These are phyloP conservation scores for Sclerodermus sp. DNA, from an alignment of 2,888 invertebrate genomes.

Conservation along the genomic window DNA sequence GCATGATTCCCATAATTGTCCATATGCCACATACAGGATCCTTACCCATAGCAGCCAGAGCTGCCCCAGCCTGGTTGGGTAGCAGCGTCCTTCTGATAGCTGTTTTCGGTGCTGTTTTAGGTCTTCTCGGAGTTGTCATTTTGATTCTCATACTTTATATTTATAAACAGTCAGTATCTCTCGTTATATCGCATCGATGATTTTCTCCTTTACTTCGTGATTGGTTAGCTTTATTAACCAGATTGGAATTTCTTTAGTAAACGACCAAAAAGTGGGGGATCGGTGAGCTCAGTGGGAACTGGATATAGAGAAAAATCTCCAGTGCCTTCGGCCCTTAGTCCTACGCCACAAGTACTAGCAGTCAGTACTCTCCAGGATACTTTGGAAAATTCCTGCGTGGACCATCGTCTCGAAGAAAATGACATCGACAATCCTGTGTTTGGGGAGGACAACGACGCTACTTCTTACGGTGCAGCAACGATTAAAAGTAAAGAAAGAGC, in stretches of 20 bases:
- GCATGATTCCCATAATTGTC: conserved; percentile 60
- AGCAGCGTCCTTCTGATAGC: conserved; percentile 62
- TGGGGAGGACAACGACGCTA: conserved; percentile 45
- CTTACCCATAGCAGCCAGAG: conserved; percentile 55
- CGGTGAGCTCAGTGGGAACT: conserved; percentile 51
- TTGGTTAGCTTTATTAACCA: background rate
- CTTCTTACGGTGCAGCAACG: conserved; percentile 59
- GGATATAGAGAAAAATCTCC: conserved; percentile 52
- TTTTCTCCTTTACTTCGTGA: background rate
- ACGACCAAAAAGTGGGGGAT: conserved; percentile 46
- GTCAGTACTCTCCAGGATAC: conserved; percentile 59
- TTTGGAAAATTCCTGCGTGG: conserved; percentile 54
- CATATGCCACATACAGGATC: conserved; percentile 54
- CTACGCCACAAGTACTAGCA: conserved; percentile 61
- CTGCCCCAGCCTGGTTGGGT: conserved; percentile 59
- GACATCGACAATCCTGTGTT: conserved; percentile 60
- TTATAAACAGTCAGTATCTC: conserved; percentile 67
- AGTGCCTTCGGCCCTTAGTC: conserved; percentile 47
- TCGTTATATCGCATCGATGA: too few species aligned
- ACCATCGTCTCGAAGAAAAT: conserved; percentile 53
- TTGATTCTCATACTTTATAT: conserved; percentile 76
- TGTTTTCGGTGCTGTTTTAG: conserved; percentile 72
- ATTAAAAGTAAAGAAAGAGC: conserved; percentile 61
- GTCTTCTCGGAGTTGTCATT: conserved; percentile 74
- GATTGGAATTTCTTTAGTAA: conserved; percentile 33